Evolutionary conservation across 2,113 vertebrate species (phyloP), one percentile per base, ranked within the genome.

Genomic region (Pteronura brasiliensis): DNA sequence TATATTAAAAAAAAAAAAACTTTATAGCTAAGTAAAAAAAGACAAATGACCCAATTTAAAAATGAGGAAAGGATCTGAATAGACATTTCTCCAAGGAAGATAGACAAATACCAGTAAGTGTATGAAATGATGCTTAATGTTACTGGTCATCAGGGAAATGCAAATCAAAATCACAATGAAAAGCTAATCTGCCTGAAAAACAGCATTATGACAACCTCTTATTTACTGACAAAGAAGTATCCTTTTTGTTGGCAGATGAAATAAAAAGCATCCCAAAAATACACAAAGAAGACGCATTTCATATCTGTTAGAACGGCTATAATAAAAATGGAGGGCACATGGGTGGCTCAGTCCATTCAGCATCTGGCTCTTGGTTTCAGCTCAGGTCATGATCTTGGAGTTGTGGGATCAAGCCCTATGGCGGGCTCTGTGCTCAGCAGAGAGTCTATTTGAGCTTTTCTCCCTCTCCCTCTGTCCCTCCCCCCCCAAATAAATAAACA

Each of bases 151-250:
- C 23, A 94, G 63, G 34, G 12, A 81, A 81, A 81, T 63, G 55
- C 34, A 82, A 89, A 74, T 82, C 42, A 47, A 89, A 88, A 82
- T 79, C 1, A 6, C n/a, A 14, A 76, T 52, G 11, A 23, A 72
- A 87, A 93, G 67, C 57, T 94, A 55, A 82, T 93, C 81, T 79
- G 42, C 44, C 52, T 86, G n/a, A 61, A 71, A 97, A 86, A 96
- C 14, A 93, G 36, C 52, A 85, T 94, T 94, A 88, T 86, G 77
- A 69, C 79, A 96, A 77, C 71, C 39, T 80, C 87, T 88, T 96
- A 96, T 95, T 97, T 97, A 88, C 83, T 87, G 49, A 80, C 21
- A 93, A 89, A 71, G 13, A 96, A 82, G 36, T 31, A 44, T 47
- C 27, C 34, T 82, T 36, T 57, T 59, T 17, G 29, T 47, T 67